Evolutionary conservation across 1,140 invertebrate genomes (phyloP).

Genomic region (Caerostris extrusa): DNA sequence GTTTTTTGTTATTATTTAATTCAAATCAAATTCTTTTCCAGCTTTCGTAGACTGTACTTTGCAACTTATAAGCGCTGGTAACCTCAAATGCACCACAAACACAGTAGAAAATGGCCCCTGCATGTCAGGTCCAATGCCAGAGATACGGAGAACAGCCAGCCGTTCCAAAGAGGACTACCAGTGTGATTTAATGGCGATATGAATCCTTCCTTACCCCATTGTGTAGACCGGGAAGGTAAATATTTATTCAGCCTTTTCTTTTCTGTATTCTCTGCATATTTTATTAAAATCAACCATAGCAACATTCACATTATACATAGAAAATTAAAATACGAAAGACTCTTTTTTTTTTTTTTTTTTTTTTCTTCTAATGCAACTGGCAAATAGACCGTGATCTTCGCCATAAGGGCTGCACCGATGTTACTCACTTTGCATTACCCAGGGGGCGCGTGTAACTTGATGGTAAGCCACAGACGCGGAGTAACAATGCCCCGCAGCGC

Average conservation of each 20-base stretch:
- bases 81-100: neutral
- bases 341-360: too few species aligned
- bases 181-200: neutral
- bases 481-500: too few species aligned
- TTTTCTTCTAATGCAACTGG: too few species aligned
- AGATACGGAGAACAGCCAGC: neutral
- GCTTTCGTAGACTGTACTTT: slow-evolving; percentile 66
- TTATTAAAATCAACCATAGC: neutral
- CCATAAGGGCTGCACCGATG: too few species aligned
- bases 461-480: too few species aligned
- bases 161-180: neutral
- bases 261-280: neutral
- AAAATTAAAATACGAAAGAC: too few species aligned
- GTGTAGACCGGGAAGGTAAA: slow-evolving; percentile 43
- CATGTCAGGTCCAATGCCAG: neutral
- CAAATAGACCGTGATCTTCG: too few species aligned
- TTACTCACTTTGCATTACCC: too few species aligned
- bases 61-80: neutral
- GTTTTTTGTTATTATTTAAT: neutral
- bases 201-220: neutral
- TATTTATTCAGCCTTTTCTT: neutral
- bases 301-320: too few species aligned
- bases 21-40: neutral
- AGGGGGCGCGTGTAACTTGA: too few species aligned
- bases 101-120: neutral